Base-by-base conservation (phyloP, 2,797 vertebrate species). In the Coccyzus lansbergi region DNA sequence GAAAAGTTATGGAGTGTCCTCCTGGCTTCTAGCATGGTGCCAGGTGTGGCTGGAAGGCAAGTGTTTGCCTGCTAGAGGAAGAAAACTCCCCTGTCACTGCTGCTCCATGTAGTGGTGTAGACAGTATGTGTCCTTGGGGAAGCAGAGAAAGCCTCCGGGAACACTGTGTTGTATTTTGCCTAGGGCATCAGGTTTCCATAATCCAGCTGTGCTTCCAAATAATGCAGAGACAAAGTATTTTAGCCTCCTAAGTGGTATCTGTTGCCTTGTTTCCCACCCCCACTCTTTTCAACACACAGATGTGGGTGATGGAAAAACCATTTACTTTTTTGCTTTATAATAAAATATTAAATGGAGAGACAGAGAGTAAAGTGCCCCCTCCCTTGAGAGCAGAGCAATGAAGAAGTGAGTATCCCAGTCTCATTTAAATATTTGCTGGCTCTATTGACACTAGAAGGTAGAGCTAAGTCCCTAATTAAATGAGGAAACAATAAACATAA, bases 401-500 rank as follows among this genome's bases (percentile, higher is more conserved):
- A 81, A 94, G 76, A 91, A 89, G 92, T 63, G 14, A 83, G 55
- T 69, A 91, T 75, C 55, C 8, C 62, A 91, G 53, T 87, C 36
- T 89, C 58, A 81, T 78, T 83, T 86, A 85, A 94, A 65, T 85
- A 83, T 87, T 87, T 86, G 44, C 76, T 58, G 58, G 34, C 55
- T 88, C 51, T 94, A 51, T 87, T 92, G 88, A 94, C 83, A 56
- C 14, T 81, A 68, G 21, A 88, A 77, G 0, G 0, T 24, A 74
- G 65, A 85, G 58, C 58, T 86, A 83, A 85, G 25, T 58, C 65
- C n/a, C 58, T 71, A 94, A 95, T 88, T 83, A 95, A 88, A 83
- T 67, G 72, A 88, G 76, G 93, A 95, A 93, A 83, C 82, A 92
- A 78, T 71, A 94, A 93, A 70, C 63, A 59, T n/a, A 95, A 33